Percentiles rank a stretch among this genome's conserved stretches.
Evolutionary conservation across 2,888 invertebrate species (phyloP).

Genomic region (Crematogaster levior): DNA sequence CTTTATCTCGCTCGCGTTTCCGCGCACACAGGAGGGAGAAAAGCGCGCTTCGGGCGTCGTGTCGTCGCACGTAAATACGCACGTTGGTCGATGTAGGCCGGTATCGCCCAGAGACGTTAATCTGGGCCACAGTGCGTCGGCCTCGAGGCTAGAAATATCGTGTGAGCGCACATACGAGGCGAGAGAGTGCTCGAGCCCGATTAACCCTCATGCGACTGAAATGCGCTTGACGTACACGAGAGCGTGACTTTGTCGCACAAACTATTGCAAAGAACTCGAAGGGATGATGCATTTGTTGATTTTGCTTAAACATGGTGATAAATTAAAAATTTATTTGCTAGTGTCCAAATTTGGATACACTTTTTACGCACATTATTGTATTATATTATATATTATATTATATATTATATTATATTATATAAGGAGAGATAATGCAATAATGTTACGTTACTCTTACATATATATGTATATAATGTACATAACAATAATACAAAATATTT

Average conservation of each 20-base stretch:
- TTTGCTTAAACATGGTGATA: neutral
- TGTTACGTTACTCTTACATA: no score
- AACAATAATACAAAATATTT: no score
- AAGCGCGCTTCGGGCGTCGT: constrained; percentile 56
- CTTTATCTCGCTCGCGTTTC: constrained; percentile 7
- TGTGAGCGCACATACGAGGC: constrained; percentile 21
- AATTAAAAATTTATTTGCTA: neutral
- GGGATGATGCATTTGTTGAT: neutral
- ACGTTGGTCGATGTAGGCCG: constrained; percentile 66
- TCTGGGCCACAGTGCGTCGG: constrained; percentile 77
- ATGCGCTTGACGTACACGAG: constrained; percentile 10
- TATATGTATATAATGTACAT: no score
- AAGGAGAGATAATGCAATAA: no score
- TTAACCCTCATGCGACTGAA: constrained; percentile 36
- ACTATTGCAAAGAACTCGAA: neutral
- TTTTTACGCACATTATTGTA: neutral
- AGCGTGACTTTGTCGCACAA: constrained; percentile 2
- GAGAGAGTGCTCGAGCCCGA: constrained; percentile 28
- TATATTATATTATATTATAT: no score
- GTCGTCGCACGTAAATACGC: constrained; percentile 67
- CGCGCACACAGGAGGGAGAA: constrained; percentile 17
- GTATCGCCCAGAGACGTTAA: constrained; percentile 64
- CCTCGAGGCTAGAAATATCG: constrained; percentile 76
- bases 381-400: no score
- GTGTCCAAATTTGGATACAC: neutral